These are phyloP conservation scores for Echinarachnius parma DNA, from an alignment of 53 echinoderm and acorn worm genomes.

Conservation along the genomic window DNA sequence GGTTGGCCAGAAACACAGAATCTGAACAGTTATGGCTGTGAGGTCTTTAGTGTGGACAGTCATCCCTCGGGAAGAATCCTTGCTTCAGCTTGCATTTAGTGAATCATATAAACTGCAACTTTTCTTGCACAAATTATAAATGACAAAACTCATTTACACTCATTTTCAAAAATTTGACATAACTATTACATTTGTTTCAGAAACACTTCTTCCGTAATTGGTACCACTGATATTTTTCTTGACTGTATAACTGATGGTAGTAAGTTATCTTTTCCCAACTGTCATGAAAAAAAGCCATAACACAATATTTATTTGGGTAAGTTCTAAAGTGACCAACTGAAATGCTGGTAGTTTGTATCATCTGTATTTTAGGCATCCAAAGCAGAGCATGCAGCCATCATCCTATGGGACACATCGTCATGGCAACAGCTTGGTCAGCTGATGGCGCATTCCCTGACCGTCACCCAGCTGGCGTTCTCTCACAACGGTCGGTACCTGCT, in stretches of 20 bases:
- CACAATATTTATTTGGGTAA: too few species aligned
- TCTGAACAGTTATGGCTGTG: conserved; percentile 90
- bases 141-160: too few species aligned
- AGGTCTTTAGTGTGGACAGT: conserved; percentile 80
- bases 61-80: conserved; percentile 77
- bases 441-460: conserved; percentile 77
- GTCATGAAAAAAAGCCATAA: too few species aligned
- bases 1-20: conserved; percentile 99
- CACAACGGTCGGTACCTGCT: conserved; percentile 66
- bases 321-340: too few species aligned
- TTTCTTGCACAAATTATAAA: too few species aligned
- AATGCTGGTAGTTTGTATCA: not conserved
- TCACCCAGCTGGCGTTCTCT: conserved; percentile 92
- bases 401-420: conserved; percentile 86
- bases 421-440: conserved; percentile 80
- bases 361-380: conserved; percentile 68
- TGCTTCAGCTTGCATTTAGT: conserved; percentile 93
- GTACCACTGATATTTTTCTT: too few species aligned
- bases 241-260: too few species aligned
- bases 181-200: too few species aligned
- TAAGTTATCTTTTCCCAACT: too few species aligned
- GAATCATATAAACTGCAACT: too few species aligned
- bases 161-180: too few species aligned
- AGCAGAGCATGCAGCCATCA: conserved; percentile 84
- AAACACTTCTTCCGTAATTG: too few species aligned